Base-by-base conservation (phyloP, 1,140 invertebrate genomes). In the Arctopsyche grandis region DNA sequence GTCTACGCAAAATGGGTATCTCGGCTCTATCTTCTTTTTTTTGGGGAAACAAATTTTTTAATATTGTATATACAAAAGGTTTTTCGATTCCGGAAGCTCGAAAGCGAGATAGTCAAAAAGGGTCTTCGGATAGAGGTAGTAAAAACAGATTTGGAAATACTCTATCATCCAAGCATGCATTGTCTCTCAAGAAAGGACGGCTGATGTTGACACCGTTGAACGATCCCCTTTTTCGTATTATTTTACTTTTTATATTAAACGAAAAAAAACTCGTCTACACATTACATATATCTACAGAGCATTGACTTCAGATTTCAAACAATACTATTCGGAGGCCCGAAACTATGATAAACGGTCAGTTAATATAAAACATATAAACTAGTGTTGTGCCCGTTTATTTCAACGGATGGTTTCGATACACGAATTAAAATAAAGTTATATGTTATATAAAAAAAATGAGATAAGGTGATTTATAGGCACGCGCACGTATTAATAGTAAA, bases 91-190 rank as follows among this genome's bases (percentile, higher is more conserved):
- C 24, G 22, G 24, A 66, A 66, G 22, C 22, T 22, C 14, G 19
- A 66, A 26, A 66, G 26, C 24, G 63, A 66, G 63, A 63, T 14
- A 22, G 3, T 9, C 21, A 21, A 5, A 26, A 29, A 66, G 24
- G 63, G 24, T 66, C 63, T 24, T 66, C 14, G 22, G 26, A 66
- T 66, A 66, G 26, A 66, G 63, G 24, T 29, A 66, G 63, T 66
- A 66, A 66, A 66, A 66, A 66, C 63, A 66, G 63, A 66, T 66
- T 66, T 22, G 24, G 24, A 26, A 66, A 22, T 24, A 66, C 24
- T 29, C 63, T 66, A 66, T 66, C 63, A 66, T 26, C 63, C 63
- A n/a, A 66, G 24, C 63, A 29, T 12, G 24, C 63, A 66, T 66
- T 66, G 63, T 66, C 24, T 26, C 14, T 26, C 9, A 66, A 66